phyloP scores from a whole-genome alignment of 2,113 vertebrate genomes.

The Stomatorhinus ivindoensis region DNA sequence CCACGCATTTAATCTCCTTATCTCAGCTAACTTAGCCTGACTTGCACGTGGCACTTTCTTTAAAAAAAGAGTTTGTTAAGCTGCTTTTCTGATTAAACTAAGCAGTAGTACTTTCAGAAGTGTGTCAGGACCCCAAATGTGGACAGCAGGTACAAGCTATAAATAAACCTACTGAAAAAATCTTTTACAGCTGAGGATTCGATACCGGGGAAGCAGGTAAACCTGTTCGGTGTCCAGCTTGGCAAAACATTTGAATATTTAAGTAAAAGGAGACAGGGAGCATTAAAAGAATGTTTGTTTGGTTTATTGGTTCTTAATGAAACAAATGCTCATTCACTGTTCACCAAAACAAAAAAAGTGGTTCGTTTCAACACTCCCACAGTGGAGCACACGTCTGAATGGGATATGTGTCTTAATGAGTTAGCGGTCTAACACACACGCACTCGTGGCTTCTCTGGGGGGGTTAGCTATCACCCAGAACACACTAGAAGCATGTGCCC shows the following conservation, averaged over 20 bases:
- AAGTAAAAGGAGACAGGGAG: not conserved
- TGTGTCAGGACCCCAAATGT: not conserved
- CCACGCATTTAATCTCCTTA: too few relatives aligned
- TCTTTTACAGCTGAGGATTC: not conserved
- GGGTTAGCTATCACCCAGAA: not conserved
- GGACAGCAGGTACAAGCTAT: not conserved
- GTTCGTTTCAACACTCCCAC: not conserved
- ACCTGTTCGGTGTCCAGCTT: not conserved
- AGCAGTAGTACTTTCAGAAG: not conserved
- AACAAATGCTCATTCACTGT: not conserved
- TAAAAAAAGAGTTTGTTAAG: too few relatives aligned
- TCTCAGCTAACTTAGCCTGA: too few relatives aligned
- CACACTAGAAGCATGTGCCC: not conserved
- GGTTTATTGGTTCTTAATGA: conserved; percentile 1
- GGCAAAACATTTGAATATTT: not conserved
- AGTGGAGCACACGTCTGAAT: not conserved
- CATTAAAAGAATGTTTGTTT: not conserved
- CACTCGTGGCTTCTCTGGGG: not conserved
- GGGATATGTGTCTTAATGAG: not conserved
- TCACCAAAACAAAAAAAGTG: not conserved
- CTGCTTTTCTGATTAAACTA: not conserved
- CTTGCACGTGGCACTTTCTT: too few relatives aligned
- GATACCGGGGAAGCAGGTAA: not conserved
- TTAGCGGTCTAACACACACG: not conserved
- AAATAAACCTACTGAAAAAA: not conserved